These are phyloP conservation scores for Rhingia rostrata DNA, from an alignment of 2,888 invertebrate species.

Conservation along the genomic window DNA sequence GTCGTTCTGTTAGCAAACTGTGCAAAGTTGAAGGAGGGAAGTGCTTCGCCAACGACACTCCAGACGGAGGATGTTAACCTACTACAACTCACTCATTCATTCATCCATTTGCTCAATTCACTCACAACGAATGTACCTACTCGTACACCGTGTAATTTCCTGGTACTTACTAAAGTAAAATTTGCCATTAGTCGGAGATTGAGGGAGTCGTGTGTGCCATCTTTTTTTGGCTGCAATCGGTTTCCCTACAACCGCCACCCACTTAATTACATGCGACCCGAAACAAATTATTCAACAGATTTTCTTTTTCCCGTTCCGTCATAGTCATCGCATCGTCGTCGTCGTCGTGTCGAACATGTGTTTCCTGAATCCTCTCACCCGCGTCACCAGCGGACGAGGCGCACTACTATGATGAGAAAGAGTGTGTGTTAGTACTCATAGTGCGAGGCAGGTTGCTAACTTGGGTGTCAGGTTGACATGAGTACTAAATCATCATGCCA, in stretches of 20 bases:
- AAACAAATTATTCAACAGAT: constrained; percentile 73
- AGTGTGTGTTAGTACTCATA: constrained; percentile 47
- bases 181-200: constrained; percentile 63
- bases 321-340: constrained; percentile 31
- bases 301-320: constrained; percentile 41
- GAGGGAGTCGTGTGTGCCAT: constrained; percentile 34
- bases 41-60: not conserved
- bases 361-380: constrained; percentile 34
- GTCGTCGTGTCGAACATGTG: constrained; percentile 67
- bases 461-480: constrained; percentile 73
- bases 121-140: constrained; percentile 11
- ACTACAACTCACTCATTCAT: constrained; percentile 68
- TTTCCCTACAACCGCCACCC: constrained; percentile 50
- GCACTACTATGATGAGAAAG: constrained; percentile 23
- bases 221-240: constrained; percentile 39
- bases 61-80: constrained; percentile 53
- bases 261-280: constrained; percentile 72
- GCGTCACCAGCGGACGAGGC: not conserved
- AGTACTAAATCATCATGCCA: constrained; percentile 72
- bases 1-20: constrained; percentile 38
- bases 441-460: constrained; percentile 69
- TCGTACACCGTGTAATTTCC: constrained; percentile 48
- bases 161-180: constrained; percentile 62
- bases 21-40: not conserved
- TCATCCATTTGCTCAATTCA: constrained; percentile 51